These are phyloP conservation scores for Halictus rubicundus DNA, from an alignment of 1,140 invertebrate genomes.

Conservation along the genomic window DNA sequence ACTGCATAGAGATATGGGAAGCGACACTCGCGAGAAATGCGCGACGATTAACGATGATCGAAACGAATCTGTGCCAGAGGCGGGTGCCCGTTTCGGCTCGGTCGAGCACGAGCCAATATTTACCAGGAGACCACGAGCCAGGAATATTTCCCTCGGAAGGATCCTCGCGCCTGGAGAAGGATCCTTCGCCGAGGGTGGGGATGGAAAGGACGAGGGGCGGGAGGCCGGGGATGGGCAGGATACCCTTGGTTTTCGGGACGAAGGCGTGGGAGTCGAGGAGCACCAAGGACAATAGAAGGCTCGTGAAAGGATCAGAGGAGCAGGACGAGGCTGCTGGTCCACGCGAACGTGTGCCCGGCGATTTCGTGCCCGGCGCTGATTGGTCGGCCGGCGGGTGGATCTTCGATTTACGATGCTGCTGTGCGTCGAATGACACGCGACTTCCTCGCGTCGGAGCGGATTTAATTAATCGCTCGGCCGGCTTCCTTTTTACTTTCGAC, in stretches of 20 bases:
- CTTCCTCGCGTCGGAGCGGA: constrained; percentile 31
- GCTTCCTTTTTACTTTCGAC: not conserved
- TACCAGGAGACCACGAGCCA: constrained; percentile 73
- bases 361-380: constrained; percentile 52
- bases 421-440: constrained; percentile 59
- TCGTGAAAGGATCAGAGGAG: constrained; percentile 73
- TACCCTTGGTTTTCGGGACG: constrained; percentile 42
- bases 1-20: no score
- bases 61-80: no score
- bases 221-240: constrained; percentile 25
- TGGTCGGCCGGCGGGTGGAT: constrained; percentile 57
- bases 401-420: constrained; percentile 60
- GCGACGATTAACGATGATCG: no score
- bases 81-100: constrained; percentile 60
- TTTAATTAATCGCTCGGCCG: constrained; percentile 42
- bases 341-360: constrained; percentile 20
- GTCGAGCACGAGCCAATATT: constrained; percentile 73
- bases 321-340: constrained; percentile 67
- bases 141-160: constrained; percentile 50
- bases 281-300: constrained; percentile 76
- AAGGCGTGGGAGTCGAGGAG: constrained; percentile 64
- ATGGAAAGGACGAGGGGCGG: constrained; percentile 9
- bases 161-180: not conserved
- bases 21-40: no score
- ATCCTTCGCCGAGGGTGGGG: constrained; percentile 9